Evolutionary conservation across 2,113 vertebrate genomes (phyloP).

Genomic region (Solea solea): DNA sequence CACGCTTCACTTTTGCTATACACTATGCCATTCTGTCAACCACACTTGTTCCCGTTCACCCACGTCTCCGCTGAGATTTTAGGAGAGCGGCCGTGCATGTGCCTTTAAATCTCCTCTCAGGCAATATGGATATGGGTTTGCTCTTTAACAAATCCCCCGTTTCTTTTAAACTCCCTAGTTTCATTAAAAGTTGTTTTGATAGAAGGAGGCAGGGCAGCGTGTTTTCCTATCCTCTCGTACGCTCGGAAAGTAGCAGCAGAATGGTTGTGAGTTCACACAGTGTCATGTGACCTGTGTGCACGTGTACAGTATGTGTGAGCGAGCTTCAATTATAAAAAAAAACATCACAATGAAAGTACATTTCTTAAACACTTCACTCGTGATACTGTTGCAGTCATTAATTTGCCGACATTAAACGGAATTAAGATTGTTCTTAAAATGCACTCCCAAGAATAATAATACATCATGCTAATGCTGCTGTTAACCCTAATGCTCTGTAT

Average conservation of each 20-base stretch:
- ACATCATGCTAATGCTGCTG: background rate
- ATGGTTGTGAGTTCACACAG: background rate
- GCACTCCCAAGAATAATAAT: background rate
- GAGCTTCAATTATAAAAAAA: background rate
- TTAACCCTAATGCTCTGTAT: background rate
- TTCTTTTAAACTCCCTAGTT: slow-evolving; percentile 47
- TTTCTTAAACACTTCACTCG: background rate
- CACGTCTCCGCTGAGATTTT: slow-evolving; percentile 61
- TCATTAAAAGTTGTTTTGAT: slow-evolving; percentile 61
- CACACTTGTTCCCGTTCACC: slow-evolving; percentile 42
- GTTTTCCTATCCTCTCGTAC: slow-evolving; percentile 1
- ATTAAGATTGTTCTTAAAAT: background rate
- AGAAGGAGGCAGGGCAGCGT: background rate
- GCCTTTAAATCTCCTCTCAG: slow-evolving; percentile 26
- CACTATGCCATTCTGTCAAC: slow-evolving; percentile 42
- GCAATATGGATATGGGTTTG: slow-evolving; percentile 32
- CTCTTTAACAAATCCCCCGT: slow-evolving; percentile 38
- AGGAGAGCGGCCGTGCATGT: slow-evolving; percentile 34
- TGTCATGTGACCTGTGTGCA: background rate
- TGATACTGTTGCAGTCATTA: background rate
- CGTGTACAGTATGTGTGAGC: background rate
- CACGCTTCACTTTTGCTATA: slow-evolving; percentile 45
- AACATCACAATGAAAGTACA: background rate
- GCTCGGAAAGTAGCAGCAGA: background rate
- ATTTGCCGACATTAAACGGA: background rate